Evolutionary conservation across 2,888 invertebrate genomes (phyloP).

Genomic region (Labia minor): DNA sequence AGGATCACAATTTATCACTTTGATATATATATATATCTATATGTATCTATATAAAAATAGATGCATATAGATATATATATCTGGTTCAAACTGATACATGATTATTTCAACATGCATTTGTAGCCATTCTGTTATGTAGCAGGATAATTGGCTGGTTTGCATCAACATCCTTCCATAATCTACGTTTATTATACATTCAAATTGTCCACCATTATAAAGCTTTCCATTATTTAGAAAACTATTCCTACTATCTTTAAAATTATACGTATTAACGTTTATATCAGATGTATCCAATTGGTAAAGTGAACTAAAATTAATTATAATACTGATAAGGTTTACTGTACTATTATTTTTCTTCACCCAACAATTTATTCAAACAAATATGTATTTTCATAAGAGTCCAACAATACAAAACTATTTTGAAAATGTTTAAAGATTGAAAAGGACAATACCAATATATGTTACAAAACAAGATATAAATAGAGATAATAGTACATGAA

Average conservation of each 20-base stretch:
- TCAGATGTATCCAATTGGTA: not conserved
- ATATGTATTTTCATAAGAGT: not conserved
- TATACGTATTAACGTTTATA: not conserved
- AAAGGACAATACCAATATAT: constrained; percentile 5
- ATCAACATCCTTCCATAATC: constrained; percentile 7
- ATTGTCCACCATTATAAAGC: not conserved
- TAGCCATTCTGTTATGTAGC: constrained; percentile 13
- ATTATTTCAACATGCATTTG: constrained; percentile 3
- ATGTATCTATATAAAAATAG: too few species aligned
- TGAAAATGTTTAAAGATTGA: constrained; percentile 4
- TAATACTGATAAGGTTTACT: constrained; percentile 8
- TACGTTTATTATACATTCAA: constrained; percentile 13
- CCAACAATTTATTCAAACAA: not conserved
- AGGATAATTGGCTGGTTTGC: constrained; percentile 13
- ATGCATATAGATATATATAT: too few species aligned
- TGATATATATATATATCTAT: too few species aligned
- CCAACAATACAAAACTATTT: constrained; percentile 13
- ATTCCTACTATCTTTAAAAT: constrained; percentile 5
- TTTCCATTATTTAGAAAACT: constrained; percentile 4
- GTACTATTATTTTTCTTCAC: not conserved
- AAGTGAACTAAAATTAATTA: constrained; percentile 7
- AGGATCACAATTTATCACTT: constrained; percentile 1
- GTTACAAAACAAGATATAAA: constrained; percentile 7
- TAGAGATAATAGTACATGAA: constrained; percentile 16
- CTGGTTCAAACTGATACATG: not conserved